These are phyloP conservation scores for Porites divaricata DNA, from an alignment of 92 coral and sea anemone genomes.

Conservation along the genomic window DNA sequence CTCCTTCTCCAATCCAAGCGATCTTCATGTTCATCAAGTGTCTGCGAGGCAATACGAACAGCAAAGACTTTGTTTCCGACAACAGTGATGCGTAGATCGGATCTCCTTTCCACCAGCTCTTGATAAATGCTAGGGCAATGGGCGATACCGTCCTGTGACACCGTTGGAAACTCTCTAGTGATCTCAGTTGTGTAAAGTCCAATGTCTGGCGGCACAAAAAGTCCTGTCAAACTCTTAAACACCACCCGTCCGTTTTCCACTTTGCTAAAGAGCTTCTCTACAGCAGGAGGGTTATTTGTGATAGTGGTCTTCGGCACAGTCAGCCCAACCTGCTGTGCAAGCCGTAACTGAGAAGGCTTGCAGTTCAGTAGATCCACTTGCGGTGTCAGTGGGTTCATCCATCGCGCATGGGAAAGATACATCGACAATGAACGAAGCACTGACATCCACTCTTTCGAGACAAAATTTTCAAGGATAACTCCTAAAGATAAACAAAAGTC, in stretches of 20 bases:
- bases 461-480: constrained; percentile 49
- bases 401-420: constrained; percentile 44
- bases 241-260: constrained; percentile 41
- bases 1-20: constrained; percentile 41
- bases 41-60: constrained; percentile 34
- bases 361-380: constrained; percentile 39
- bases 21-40: constrained; percentile 17
- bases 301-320: constrained; percentile 56
- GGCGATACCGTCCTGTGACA: constrained; percentile 20
- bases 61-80: constrained; percentile 42
- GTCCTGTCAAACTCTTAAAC: constrained; percentile 55
- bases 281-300: constrained; percentile 59
- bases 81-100: constrained; percentile 47
- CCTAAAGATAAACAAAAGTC: neutral
- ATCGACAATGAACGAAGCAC: constrained; percentile 50
- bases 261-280: constrained; percentile 44
- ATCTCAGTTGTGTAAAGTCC: constrained; percentile 53
- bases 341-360: constrained; percentile 41
- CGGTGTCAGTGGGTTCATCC: constrained; percentile 43
- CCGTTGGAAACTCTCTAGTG: constrained; percentile 26
- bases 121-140: constrained; percentile 61
- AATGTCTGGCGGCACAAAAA: constrained; percentile 44
- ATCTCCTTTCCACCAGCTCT: constrained; percentile 50
- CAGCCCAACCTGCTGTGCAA: constrained; percentile 58
- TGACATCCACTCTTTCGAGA: constrained; percentile 54